Percentiles rank a stretch among this genome's conserved stretches.
Conservation (phyloP, 2,888 invertebrate genomes). For the Aphodius granarius region DNA sequence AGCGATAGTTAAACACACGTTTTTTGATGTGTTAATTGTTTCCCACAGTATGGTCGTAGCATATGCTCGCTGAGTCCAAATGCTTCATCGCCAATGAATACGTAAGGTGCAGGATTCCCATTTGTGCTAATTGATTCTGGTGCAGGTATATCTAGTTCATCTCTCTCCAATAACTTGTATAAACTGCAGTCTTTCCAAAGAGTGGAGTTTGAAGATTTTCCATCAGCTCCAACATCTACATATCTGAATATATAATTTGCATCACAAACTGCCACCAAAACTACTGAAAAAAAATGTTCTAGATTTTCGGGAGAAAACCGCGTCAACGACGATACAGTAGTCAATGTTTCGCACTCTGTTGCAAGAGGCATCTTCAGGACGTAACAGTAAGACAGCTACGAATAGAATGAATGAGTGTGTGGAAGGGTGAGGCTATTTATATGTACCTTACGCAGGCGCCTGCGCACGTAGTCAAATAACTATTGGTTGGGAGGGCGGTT, state of each 20-base stretch:
- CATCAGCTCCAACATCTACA: constrained; percentile 36
- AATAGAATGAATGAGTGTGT: no score
- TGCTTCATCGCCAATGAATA: constrained; percentile 23
- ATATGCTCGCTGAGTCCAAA: constrained; percentile 16
- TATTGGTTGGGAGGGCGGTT: no score
- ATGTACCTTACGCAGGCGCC: no score
- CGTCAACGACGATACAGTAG: no score
- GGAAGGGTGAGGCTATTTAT: no score
- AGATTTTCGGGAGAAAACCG: no score
- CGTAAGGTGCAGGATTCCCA: constrained; percentile 11
- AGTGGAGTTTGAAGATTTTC: constrained; percentile 32
- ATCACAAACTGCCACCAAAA: not conserved
- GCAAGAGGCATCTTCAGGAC: no score
- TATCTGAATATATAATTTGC: constrained; percentile 36
- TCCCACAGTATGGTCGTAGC: constrained; percentile 19
- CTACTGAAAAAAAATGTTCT: not conserved
- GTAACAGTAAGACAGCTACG: no score
- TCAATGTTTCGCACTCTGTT: no score
- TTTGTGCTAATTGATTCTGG: constrained; percentile 14
- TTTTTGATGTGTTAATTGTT: constrained; percentile 21
- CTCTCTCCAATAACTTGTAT: constrained; percentile 16
- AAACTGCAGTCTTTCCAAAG: constrained; percentile 31
- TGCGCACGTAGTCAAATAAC: no score
- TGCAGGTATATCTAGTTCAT: constrained; percentile 21
- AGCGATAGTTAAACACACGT: constrained; percentile 37